phyloP scores from a whole-genome alignment of 2,797 vertebrate species.

The Anolis apletophallus region DNA sequence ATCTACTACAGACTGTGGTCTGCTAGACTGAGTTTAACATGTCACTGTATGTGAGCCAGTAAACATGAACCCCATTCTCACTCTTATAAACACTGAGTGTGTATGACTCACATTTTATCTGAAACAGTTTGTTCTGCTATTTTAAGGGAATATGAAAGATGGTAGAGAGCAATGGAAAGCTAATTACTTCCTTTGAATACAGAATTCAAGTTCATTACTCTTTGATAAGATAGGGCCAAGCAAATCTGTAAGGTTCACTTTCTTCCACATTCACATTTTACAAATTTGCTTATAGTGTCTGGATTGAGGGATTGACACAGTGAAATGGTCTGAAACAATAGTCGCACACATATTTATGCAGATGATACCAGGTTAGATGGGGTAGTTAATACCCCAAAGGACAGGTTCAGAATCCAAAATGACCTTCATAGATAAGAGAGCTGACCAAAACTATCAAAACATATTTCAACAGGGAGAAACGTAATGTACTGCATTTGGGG shows the following conservation, averaged over 20 bases:
- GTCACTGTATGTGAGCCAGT: background rate
- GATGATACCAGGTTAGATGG: too few relatives aligned
- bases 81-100: constrained; percentile 17
- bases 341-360: too few relatives aligned
- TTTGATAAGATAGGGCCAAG: background rate
- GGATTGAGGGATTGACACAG: background rate
- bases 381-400: too few relatives aligned
- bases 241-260: background rate
- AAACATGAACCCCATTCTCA: background rate
- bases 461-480: too few relatives aligned
- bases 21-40: background rate
- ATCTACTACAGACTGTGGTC: background rate
- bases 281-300: background rate
- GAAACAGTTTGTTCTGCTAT: constrained; percentile 23
- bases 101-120: background rate
- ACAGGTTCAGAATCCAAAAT: too few relatives aligned
- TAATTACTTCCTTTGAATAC: background rate
- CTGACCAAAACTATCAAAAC: too few relatives aligned
- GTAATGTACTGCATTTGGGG: too few relatives aligned
- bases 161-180: background rate
- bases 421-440: too few relatives aligned
- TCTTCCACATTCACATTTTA: background rate
- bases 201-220: background rate
- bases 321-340: background rate
- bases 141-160: constrained; percentile 21